A percentile compares a stretch with the other conserved stretches of the same genome.
Conservation (phyloP, 2,113 vertebrate genomes). For the Cygnus buccinator region DNA sequence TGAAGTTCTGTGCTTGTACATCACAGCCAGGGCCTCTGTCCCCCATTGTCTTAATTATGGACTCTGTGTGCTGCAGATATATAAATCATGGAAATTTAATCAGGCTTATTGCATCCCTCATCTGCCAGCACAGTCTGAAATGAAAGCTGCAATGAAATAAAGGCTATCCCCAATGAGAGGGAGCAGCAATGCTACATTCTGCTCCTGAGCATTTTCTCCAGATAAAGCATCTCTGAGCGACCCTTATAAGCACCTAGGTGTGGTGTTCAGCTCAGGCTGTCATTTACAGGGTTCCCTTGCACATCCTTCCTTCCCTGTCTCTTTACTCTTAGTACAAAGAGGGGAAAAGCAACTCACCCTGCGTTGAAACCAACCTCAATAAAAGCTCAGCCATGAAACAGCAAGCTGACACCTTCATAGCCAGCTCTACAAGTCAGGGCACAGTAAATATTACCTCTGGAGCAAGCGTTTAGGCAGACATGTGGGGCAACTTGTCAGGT, state of each 20-base stretch:
- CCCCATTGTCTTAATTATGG: slow-evolving; percentile 50
- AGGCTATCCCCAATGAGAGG: background rate
- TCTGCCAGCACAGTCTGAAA: slow-evolving; percentile 40
- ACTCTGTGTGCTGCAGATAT: slow-evolving; percentile 7
- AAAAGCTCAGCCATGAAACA: background rate
- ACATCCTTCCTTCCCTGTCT: background rate
- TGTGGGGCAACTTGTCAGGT: slow-evolving; percentile 33
- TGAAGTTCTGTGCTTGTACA: slow-evolving; percentile 30
- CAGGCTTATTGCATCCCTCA: slow-evolving; percentile 56
- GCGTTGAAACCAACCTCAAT: rapidly evolving
- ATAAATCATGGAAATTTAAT: slow-evolving; percentile 70
- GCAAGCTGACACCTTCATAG: background rate
- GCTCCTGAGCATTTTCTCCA: background rate
- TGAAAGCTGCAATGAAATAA: slow-evolving; percentile 1
- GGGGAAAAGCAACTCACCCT: background rate
- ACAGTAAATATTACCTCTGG: background rate
- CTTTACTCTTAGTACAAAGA: background rate
- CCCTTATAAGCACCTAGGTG: background rate
- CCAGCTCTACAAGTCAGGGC: slow-evolving; percentile 11
- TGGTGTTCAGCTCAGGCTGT: background rate
- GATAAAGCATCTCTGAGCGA: background rate
- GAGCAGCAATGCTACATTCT: background rate
- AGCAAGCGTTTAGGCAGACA: background rate
- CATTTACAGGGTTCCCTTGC: background rate
- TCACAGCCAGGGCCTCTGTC: slow-evolving; percentile 21